Evolutionary conservation across 2,113 vertebrate species (phyloP).

Genomic region (Crotalus horridus): DNA sequence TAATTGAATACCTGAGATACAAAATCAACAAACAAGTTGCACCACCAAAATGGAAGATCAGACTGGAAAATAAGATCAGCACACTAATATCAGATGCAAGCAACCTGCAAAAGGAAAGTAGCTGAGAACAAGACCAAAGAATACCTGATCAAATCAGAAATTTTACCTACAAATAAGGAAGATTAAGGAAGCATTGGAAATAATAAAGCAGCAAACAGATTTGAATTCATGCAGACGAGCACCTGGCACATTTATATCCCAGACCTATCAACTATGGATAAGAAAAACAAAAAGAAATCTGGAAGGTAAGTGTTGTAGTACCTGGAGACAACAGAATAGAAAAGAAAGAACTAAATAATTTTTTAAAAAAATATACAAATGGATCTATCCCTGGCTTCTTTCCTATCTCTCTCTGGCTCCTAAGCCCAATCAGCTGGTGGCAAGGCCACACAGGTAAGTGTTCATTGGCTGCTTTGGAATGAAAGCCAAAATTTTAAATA

Average conservation of each 20-base stretch:
- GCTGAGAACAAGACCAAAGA: background rate
- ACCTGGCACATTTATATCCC: background rate
- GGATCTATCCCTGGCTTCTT: too few relatives aligned
- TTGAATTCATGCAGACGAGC: background rate
- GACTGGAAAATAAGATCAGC: background rate
- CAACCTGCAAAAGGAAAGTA: background rate
- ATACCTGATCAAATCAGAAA: background rate
- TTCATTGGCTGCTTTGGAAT: too few relatives aligned
- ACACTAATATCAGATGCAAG: background rate
- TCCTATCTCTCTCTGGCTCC: too few relatives aligned
- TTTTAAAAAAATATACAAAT: too few relatives aligned
- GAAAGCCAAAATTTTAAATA: too few relatives aligned
- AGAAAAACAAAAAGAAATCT: background rate
- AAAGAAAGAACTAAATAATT: too few relatives aligned
- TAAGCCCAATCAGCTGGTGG: too few relatives aligned
- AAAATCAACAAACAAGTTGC: background rate
- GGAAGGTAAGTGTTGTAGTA: background rate
- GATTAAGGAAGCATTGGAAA: background rate
- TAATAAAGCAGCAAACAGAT: background rate
- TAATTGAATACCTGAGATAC: too few relatives aligned
- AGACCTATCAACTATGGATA: background rate
- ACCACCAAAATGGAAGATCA: background rate
- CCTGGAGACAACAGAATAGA: too few relatives aligned
- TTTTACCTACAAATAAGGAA: background rate
- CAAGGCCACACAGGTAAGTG: too few relatives aligned